A percentile compares a stretch with the other conserved stretches of the same genome.
Evolutionary conservation across 2,113 vertebrate species (phyloP).

Genomic region (Rhagologus leucostigma): DNA sequence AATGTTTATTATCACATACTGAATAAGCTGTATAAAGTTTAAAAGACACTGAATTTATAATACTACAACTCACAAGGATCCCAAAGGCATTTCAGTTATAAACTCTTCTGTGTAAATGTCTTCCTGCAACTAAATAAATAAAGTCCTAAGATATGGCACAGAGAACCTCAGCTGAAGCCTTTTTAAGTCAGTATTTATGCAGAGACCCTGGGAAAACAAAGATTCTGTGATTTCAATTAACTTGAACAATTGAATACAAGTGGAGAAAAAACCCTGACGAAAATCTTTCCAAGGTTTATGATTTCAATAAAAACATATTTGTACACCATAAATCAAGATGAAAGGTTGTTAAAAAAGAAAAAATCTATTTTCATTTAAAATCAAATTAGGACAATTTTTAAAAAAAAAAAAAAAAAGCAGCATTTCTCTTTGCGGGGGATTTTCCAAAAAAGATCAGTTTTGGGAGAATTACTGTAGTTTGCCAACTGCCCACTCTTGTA

Average conservation of each 20-base stretch:
- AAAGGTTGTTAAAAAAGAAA: neutral
- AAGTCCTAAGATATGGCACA: neutral
- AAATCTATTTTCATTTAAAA: neutral
- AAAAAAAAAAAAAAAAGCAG: neutral
- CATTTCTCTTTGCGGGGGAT: neutral
- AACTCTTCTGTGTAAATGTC: constrained; percentile 18
- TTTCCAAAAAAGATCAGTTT: neutral
- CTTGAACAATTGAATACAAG: neutral
- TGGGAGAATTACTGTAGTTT: neutral
- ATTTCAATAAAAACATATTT: neutral
- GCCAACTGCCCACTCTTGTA: neutral
- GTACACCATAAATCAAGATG: neutral
- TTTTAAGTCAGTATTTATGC: neutral
- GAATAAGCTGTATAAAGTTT: neutral
- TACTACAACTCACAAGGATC: neutral
- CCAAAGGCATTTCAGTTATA: neutral
- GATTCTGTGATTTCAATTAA: neutral
- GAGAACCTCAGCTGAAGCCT: neutral
- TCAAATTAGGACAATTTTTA: neutral
- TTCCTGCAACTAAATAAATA: constrained; percentile 2
- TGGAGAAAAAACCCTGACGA: neutral
- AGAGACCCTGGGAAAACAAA: neutral
- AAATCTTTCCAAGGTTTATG: neutral
- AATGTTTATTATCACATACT: constrained; percentile 1
- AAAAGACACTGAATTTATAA: constrained; percentile 11